Conservation (phyloP, 2,797 vertebrate genomes). For the Hemitrygon akajei region DNA sequence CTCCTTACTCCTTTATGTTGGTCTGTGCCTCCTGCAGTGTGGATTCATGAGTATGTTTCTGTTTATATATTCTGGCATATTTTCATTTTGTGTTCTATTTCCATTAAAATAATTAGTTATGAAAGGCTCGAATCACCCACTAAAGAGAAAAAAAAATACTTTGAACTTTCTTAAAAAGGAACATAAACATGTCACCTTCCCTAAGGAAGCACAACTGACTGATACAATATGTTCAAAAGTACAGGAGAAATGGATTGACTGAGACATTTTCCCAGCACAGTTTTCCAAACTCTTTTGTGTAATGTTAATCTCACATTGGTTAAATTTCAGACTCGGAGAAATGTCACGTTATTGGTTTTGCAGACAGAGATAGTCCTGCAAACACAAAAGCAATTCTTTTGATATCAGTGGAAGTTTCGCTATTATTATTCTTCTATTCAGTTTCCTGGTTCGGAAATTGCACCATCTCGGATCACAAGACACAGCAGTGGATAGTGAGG, state of each 20-base stretch:
- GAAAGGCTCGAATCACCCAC: slow-evolving; percentile 19
- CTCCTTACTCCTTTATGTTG: slow-evolving; percentile 5
- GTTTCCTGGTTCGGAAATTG: no score
- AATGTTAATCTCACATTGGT: not conserved
- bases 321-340: not conserved
- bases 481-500: no score
- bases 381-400: not conserved
- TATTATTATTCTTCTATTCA: not conserved
- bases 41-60: slow-evolving; percentile 15
- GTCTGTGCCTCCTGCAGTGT: slow-evolving; percentile 16
- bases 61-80: slow-evolving; percentile 14
- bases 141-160: not conserved
- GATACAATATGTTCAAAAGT: not conserved
- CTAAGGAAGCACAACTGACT: slow-evolving; percentile 23
- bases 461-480: no score
- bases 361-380: not conserved
- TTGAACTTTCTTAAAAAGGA: slow-evolving; percentile 26
- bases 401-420: not conserved
- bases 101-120: slow-evolving; percentile 24
- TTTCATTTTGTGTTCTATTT: slow-evolving; percentile 25
- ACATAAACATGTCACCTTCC: slow-evolving; percentile 23
- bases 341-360: not conserved
- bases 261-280: not conserved
- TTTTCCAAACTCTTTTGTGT: not conserved
- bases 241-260: not conserved